phyloP scores from a whole-genome alignment of 2,888 invertebrate genomes.

The Epinotia ramella region DNA sequence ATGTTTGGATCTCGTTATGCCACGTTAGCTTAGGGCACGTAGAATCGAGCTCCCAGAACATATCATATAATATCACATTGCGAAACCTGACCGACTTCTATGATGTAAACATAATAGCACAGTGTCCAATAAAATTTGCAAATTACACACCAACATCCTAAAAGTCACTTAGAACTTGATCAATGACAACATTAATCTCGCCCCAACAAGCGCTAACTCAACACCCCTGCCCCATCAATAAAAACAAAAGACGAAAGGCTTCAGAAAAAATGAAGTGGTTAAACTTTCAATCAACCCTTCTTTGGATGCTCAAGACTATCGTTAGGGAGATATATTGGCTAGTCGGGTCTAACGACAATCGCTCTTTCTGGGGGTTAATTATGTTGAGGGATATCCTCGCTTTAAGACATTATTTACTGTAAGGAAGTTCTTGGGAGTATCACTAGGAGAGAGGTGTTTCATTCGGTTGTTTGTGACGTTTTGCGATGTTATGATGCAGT shows the following conservation, averaged over 20 bases:
- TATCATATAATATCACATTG: too few species aligned
- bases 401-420: not conserved
- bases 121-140: not conserved
- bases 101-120: too few species aligned
- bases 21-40: too few species aligned
- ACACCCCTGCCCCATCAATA: constrained; percentile 26
- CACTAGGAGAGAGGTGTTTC: not conserved
- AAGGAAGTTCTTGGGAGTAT: not conserved
- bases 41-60: too few species aligned
- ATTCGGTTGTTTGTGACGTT: not conserved
- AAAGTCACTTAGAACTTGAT: constrained; percentile 1
- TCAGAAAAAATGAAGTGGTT: constrained; percentile 25
- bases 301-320: not conserved
- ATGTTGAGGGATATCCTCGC: constrained; percentile 5
- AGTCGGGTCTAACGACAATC: constrained; percentile 23
- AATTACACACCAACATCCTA: not conserved
- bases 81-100: too few species aligned
- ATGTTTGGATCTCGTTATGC: too few species aligned
- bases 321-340: constrained; percentile 21
- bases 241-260: constrained; percentile 24
- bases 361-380: constrained; percentile 32
- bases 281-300: constrained; percentile 20
- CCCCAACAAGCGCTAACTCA: constrained; percentile 7
- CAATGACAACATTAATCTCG: not conserved
- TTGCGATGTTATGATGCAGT: not conserved